These are phyloP conservation scores for Eupeodes corollae DNA, from an alignment of 1,140 invertebrate genomes.

Conservation along the genomic window DNA sequence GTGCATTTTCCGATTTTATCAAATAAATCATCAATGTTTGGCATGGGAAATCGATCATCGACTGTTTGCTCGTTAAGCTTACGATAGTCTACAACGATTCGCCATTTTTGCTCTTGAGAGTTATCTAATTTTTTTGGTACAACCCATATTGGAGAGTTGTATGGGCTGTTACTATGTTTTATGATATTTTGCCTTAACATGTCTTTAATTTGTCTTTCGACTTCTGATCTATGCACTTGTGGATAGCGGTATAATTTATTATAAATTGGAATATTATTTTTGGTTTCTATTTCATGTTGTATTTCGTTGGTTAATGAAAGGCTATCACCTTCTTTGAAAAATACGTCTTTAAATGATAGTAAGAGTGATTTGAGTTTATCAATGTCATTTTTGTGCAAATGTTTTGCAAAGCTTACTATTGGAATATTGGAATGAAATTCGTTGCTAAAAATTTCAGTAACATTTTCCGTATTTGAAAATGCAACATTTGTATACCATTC, in stretches of 20 bases:
- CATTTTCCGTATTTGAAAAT: no score
- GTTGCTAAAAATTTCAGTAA: no score
- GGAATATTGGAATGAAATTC: no score
- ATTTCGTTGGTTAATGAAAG: constrained; percentile 3
- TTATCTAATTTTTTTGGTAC: constrained; percentile 13
- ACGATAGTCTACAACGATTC: constrained; percentile 30
- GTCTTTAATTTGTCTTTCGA: constrained; percentile 7
- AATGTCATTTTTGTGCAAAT: no score
- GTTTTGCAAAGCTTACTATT: no score
- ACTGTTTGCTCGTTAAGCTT: constrained; percentile 31
- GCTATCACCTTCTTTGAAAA: not conserved
- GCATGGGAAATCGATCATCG: constrained; percentile 39
- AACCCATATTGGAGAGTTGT: constrained; percentile 11
- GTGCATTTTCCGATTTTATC: no score
- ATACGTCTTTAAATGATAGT: not conserved
- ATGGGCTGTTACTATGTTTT: constrained; percentile 2
- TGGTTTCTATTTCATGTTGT: constrained; percentile 6
- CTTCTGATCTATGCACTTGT: constrained; percentile 4
- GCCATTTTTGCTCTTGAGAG: constrained; percentile 22
- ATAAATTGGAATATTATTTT: constrained; percentile 3
- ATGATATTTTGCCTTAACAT: constrained; percentile 9
- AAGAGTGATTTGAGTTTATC: no score
- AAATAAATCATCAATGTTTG: constrained; percentile 42
- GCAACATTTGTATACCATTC: no score
- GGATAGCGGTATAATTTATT: constrained; percentile 4